A percentile compares a stretch with the other conserved stretches of the same genome.
phyloP scores from a whole-genome alignment of 2,888 invertebrate genomes.

The Orthosia gracilis region DNA sequence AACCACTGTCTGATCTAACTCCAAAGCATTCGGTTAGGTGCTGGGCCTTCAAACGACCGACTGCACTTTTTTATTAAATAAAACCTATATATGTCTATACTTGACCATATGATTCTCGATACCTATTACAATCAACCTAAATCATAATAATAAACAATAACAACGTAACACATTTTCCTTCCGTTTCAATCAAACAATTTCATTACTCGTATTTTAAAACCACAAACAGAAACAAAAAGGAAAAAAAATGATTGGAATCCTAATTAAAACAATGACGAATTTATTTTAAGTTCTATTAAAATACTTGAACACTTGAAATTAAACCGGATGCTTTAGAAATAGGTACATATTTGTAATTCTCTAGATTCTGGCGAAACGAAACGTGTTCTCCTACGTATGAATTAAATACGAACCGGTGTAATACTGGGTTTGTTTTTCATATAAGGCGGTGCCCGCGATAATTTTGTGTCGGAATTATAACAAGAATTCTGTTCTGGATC shows the following conservation, averaged over 20 bases:
- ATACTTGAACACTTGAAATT: slow-evolving; percentile 5
- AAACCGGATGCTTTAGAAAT: slow-evolving; percentile 24
- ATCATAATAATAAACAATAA: too few species aligned
- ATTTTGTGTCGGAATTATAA: slow-evolving; percentile 9
- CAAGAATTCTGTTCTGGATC: slow-evolving; percentile 47
- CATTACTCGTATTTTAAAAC: neutral
- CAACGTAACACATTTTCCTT: slow-evolving; percentile 7
- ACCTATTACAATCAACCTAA: too few species aligned
- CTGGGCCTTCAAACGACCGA: neutral
- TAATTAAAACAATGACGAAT: slow-evolving; percentile 37
- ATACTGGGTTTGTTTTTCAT: slow-evolving; percentile 43
- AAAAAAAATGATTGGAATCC: slow-evolving; percentile 12
- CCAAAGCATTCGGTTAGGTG: neutral
- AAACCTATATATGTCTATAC: neutral
- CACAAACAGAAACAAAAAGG: neutral
- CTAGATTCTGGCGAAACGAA: slow-evolving; percentile 42
- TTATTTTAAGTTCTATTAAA: slow-evolving; percentile 10
- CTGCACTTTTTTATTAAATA: neutral
- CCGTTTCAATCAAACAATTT: neutral
- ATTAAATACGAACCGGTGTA: slow-evolving; percentile 49
- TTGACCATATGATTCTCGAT: too few species aligned
- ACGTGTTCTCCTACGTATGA: slow-evolving; percentile 56
- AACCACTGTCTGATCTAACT: neutral
- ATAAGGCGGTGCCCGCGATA: slow-evolving; percentile 23
- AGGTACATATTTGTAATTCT: slow-evolving; percentile 44